These are phyloP conservation scores for Mormyrus hasselquistii DNA, from an alignment of 2,797 vertebrate species.

Conservation along the genomic window DNA sequence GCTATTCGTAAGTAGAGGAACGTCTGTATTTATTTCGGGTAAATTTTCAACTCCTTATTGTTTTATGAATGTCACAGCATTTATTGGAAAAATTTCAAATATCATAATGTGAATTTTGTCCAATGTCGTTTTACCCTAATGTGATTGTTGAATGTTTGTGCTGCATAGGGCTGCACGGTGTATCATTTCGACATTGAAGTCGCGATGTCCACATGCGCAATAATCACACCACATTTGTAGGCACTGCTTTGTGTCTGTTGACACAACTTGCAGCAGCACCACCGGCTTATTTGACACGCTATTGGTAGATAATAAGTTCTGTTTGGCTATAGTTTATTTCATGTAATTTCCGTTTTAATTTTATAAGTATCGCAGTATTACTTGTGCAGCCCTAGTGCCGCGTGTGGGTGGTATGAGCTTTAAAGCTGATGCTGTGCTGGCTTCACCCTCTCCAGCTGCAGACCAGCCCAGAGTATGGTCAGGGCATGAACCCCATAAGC, in stretches of 20 bases:
- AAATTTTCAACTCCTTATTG: not conserved
- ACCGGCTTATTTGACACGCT: not conserved
- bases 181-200: not conserved
- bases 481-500: slow-evolving; percentile 98
- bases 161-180: not conserved
- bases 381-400: not conserved
- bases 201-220: not conserved
- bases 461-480: slow-evolving; percentile 88
- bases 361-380: not conserved
- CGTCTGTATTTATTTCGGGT: not conserved
- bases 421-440: not conserved
- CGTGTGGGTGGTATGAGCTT: not conserved
- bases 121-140: not conserved
- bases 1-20: not conserved
- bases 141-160: not conserved
- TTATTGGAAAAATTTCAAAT: not conserved
- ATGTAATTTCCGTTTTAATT: not conserved
- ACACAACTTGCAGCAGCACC: not conserved
- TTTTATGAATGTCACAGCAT: not conserved
- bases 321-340: not conserved
- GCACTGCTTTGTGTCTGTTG: not conserved
- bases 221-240: not conserved
- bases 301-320: not conserved
- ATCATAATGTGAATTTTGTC: not conserved
- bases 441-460: slow-evolving; percentile 64